Evolutionary conservation across 1,140 invertebrate genomes (phyloP), one percentile per base, ranked within the genome.

Genomic region (Arctopsyche grandis): DNA sequence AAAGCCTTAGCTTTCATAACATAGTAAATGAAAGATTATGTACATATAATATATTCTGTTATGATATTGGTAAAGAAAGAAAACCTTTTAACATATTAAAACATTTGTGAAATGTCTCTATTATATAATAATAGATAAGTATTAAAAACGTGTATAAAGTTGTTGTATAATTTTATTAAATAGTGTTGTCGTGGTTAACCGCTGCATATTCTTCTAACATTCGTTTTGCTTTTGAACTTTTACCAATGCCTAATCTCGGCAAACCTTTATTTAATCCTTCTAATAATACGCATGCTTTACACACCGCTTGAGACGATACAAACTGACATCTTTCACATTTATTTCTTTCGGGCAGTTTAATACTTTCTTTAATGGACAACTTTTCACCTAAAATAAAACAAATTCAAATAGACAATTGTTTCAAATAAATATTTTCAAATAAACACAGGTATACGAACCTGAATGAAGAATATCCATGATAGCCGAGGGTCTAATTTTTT

Each of bases 401-500:
- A 74, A 71, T 81, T 70, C 75, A 83, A 73, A 81, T 82, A 75
- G 22, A 82, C 38, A 24, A 38, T 38, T 38, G 21, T 22, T 22
- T 22, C 9, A 10, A 52, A 19, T 48, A 22, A 24, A 73, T 73
- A 24, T 48, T 73, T 75, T n/a, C n/a, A 76, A 16, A 19, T 38
- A 71, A 22, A 82, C 26, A 80, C 9, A 73, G 71, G 69, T 44
- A 58, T 69, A 52, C 0, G 14, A 79, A 94, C 94, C 97, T 83
- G 98, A 99, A 89, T 98, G 95, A 83, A 99, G 98, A 63, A 99
- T 98, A 86, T 99, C 98, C 90, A 99, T 95, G 69, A 99, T 99
- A 12, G 94, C 92, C n/a, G 94, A 91, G 3, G 99, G 95, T 78
- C 96, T 91, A 69, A 99, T 93, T 88, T 95, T 95, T 86, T 99